Conservation (phyloP, 2,797 vertebrate species). For the Chromis chromis region DNA sequence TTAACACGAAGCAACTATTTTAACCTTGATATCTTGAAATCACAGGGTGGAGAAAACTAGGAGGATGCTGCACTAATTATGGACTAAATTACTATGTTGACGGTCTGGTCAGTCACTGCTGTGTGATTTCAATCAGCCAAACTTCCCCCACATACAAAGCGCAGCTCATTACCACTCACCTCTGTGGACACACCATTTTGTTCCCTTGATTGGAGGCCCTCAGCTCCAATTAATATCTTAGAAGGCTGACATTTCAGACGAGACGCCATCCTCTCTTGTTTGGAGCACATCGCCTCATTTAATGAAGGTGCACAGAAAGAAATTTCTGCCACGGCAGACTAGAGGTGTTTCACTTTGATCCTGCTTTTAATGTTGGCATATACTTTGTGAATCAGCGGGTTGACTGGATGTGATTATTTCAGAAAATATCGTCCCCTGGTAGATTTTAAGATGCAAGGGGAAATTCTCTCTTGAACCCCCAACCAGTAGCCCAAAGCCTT, state of each 20-base stretch:
- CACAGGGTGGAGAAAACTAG: slow-evolving; percentile 25
- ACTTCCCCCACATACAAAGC: slow-evolving; percentile 64
- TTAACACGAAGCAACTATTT: slow-evolving; percentile 1
- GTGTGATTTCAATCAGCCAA: slow-evolving; percentile 82
- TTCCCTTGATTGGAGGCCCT: slow-evolving; percentile 80
- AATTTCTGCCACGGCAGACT: slow-evolving; percentile 44
- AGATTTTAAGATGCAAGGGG: slow-evolving; percentile 7
- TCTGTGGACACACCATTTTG: slow-evolving; percentile 75
- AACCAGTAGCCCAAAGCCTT: too few species aligned
- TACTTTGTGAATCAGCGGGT: slow-evolving; percentile 19
- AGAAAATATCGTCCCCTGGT: slow-evolving; percentile 20
- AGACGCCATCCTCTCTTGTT: slow-evolving; percentile 71
- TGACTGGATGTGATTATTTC: slow-evolving; percentile 6
- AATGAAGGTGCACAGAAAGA: slow-evolving; percentile 69
- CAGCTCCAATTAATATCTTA: slow-evolving; percentile 80
- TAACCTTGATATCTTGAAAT: slow-evolving; percentile 26
- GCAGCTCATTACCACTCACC: slow-evolving; percentile 78
- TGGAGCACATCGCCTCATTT: slow-evolving; percentile 61
- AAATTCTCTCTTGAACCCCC: too few species aligned
- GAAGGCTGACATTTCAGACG: slow-evolving; percentile 79
- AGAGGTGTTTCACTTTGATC: slow-evolving; percentile 65
- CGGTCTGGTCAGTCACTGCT: slow-evolving; percentile 61
- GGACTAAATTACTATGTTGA: slow-evolving; percentile 70
- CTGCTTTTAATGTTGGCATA: slow-evolving; percentile 31
- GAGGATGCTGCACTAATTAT: slow-evolving; percentile 56